phyloP scores from a whole-genome alignment of 1,140 invertebrate genomes.

The Cyclina sinensis region DNA sequence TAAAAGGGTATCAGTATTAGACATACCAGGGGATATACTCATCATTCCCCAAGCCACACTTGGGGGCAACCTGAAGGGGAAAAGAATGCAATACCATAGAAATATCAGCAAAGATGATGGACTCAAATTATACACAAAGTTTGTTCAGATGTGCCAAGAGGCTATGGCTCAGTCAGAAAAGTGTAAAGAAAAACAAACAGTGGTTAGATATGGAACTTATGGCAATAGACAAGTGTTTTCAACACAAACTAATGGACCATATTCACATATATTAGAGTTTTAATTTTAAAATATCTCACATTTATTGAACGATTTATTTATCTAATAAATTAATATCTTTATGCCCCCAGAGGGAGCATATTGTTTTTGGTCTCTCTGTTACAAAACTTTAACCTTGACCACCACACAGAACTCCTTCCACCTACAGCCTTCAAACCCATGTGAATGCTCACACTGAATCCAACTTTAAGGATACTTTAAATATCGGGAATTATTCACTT shows the following conservation, averaged over 20 bases:
- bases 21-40: constrained; percentile 86
- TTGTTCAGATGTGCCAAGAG: constrained; percentile 80
- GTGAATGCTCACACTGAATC: no score
- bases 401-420: no score
- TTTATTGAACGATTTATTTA: neutral
- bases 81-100: constrained; percentile 87
- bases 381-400: no score
- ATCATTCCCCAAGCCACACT: constrained; percentile 87
- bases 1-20: constrained; percentile 82
- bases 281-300: constrained; percentile 49
- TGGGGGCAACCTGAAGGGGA: constrained; percentile 87
- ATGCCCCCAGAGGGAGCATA: no score
- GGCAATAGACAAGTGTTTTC: constrained; percentile 87
- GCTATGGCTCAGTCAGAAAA: constrained; percentile 70
- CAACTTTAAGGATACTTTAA: no score
- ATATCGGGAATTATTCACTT: no score
- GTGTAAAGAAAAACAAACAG: constrained; percentile 69
- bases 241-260: constrained; percentile 87
- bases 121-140: constrained; percentile 83
- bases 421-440: no score
- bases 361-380: no score
- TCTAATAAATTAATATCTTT: neutral
- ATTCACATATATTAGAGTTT: constrained; percentile 86
- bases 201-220: constrained; percentile 86
- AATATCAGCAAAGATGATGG: constrained; percentile 86